These are phyloP conservation scores for Brienomyrus brachyistius DNA, from an alignment of 2,113 vertebrate species.

Conservation along the genomic window DNA sequence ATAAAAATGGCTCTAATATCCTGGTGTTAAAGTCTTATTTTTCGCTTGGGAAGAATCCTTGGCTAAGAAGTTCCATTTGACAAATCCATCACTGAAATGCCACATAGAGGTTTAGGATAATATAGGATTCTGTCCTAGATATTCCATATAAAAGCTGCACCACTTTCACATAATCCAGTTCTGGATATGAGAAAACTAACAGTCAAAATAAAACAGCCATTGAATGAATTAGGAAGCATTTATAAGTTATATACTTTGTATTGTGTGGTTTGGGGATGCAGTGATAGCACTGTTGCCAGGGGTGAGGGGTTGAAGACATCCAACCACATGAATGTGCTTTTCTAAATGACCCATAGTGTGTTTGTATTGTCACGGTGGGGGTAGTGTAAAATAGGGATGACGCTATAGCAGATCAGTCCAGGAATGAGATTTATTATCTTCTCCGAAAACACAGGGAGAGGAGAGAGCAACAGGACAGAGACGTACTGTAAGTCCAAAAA, in stretches of 20 bases:
- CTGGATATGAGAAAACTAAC: not conserved
- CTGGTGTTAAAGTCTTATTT: slow-evolving; percentile 8
- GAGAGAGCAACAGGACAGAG: too few species aligned
- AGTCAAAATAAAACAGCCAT: not conserved
- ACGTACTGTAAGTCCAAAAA: too few species aligned
- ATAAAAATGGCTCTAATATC: not conserved
- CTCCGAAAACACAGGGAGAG: too few species aligned
- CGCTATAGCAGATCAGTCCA: too few species aligned
- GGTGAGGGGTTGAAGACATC: not conserved
- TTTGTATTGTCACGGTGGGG: too few species aligned
- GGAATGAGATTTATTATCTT: too few species aligned
- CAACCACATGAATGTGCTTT: not conserved
- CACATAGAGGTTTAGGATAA: not conserved
- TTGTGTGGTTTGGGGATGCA: not conserved
- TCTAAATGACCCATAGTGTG: not conserved
- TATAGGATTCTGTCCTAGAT: not conserved
- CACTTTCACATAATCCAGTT: not conserved
- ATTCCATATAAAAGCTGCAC: too few species aligned
- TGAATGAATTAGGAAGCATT: not conserved
- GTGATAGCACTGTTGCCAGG: not conserved
- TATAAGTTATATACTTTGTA: not conserved
- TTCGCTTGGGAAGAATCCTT: not conserved
- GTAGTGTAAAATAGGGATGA: too few species aligned
- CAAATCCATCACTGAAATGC: not conserved
- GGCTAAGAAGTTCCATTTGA: not conserved